Evolutionary conservation across 2,797 vertebrate species (phyloP).

Genomic region (Hybognathus amarus): DNA sequence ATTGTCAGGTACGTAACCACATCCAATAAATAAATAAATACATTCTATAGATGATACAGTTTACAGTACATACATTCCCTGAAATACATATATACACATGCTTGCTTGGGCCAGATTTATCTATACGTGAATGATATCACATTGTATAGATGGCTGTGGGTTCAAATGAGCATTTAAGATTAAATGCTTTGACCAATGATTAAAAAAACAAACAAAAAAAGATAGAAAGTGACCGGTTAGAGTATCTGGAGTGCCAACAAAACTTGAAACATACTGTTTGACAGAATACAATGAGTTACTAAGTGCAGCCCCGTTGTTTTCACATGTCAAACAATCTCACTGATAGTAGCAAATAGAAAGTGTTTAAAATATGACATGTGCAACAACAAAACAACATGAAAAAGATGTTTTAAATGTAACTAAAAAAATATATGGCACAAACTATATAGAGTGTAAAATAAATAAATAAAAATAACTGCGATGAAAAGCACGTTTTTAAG

Average conservation of each 20-base stretch:
- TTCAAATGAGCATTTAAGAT: neutral
- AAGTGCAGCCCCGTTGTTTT: slow-evolving; percentile 10
- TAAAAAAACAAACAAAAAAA: neutral
- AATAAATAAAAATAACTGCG: neutral
- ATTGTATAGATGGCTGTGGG: slow-evolving; percentile 16
- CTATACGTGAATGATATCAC: slow-evolving; percentile 51
- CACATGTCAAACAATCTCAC: slow-evolving; percentile 9
- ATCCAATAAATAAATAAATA: slow-evolving; percentile 79
- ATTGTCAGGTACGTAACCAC: slow-evolving; percentile 68
- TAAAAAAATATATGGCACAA: slow-evolving; percentile 45
- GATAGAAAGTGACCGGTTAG: neutral
- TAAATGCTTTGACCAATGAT: slow-evolving; percentile 14
- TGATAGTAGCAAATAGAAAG: neutral
- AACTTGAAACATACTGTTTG: slow-evolving; percentile 24
- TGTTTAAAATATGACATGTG: neutral
- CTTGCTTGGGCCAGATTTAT: slow-evolving; percentile 64
- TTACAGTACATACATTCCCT: slow-evolving; percentile 84
- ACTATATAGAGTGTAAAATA: neutral
- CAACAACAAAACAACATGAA: slow-evolving; percentile 7
- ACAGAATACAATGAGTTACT: slow-evolving; percentile 10
- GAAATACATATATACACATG: slow-evolving; percentile 83
- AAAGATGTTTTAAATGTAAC: neutral
- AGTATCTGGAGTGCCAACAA: neutral
- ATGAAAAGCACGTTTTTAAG: neutral
- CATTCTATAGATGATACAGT: slow-evolving; percentile 80